Percentiles rank a stretch among this genome's conserved stretches.
phyloP scores from a whole-genome alignment of 1,140 invertebrate species.

The Zelostemma sp. region DNA sequence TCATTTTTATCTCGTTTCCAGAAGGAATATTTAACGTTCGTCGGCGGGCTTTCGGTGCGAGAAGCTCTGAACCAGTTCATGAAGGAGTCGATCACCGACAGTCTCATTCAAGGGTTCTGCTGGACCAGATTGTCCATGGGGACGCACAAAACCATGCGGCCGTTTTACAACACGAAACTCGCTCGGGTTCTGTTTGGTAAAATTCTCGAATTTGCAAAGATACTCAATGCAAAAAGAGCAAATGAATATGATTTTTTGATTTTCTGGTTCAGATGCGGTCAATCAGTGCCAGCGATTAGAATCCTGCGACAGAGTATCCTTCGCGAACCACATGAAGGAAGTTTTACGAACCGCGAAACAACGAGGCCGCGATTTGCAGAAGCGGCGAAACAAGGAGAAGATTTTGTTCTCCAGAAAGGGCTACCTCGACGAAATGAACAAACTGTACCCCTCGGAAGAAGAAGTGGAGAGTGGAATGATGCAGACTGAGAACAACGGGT shows the following conservation, averaged over 20 bases:
- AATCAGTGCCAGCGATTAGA: background rate
- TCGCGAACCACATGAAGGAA: background rate
- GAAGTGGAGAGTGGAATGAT: background rate
- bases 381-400: background rate
- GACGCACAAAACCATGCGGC: background rate
- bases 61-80: background rate
- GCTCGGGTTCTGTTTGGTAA: background rate
- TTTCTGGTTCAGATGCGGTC: background rate
- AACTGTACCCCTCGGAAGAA: background rate
- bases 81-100: background rate
- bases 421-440: background rate
- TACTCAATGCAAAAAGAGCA: no score
- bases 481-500: no score
- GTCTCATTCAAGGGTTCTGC: background rate
- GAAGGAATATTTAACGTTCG: slow-evolving; percentile 1
- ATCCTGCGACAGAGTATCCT: background rate
- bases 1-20: background rate
- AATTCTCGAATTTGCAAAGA: no score
- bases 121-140: slow-evolving; percentile 1
- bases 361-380: background rate
- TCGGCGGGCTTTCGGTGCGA: background rate
- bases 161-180: slow-evolving; percentile 1
- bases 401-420: background rate
- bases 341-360: background rate
- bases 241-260: no score